Base-by-base conservation (phyloP, 2,113 vertebrate genomes). In the Xenotilapia caudafasciata region DNA sequence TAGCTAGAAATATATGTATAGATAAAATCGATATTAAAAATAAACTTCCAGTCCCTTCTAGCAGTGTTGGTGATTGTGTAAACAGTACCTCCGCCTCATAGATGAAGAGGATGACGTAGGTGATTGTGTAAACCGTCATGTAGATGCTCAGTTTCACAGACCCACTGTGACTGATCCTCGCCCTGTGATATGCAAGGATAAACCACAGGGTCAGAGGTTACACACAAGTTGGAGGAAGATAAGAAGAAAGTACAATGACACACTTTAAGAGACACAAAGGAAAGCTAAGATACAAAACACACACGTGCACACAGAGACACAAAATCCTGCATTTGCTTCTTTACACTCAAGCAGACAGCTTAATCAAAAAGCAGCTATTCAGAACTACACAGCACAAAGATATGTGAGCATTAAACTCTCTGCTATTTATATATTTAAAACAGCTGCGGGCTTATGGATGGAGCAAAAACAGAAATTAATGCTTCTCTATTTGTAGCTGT, bases 81-180 rank as follows among this genome's bases (percentile, higher is more conserved):
- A 83, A 65, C 77, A 28, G 65, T 95, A 98, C 98, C 96, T 98
- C 96, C 0, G 97, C 98, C 93, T 98, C 98, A 3, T 98, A 98
- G 95, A 98, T 98, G 92, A 98, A 97, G 83, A 98, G 97, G 80
- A 97, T 97, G 84, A 98, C 95, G 3, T 98, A 97, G 73, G 98
- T 98, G 86, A 98, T 97, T 19, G 98, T 98, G 95, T 98, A 98
- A 83, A 98, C 94, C 0, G 98, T 98, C 98, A 98, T 98, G 94
- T 98, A 98, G 92, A 98, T 97, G 12, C 97, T 98, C 88, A 98
- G 80, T 95, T 98, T 98, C 65, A 98, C 96, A 0, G 98, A 98
- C 7, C 98, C 98, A 2, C 97, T 97, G 94, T 98, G 98, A 93
- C 98, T 98, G 95, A 98, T 98, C 91, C 97, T 97, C 60, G 97